Evolutionary conservation across 2,888 invertebrate species (phyloP).

Genomic region (Ennomos erosarius): DNA sequence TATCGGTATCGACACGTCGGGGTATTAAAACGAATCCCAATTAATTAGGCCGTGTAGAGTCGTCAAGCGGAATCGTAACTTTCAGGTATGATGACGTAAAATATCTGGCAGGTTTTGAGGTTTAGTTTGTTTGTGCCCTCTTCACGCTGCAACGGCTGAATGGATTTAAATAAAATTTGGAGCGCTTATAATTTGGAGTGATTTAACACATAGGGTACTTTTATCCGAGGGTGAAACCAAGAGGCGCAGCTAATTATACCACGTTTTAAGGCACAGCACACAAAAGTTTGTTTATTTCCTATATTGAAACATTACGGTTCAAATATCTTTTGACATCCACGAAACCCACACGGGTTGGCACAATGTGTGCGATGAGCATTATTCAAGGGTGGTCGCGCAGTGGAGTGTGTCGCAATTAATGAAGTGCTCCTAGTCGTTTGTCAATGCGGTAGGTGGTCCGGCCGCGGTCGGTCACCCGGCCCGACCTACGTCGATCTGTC

Average conservation of each 20-base stretch:
- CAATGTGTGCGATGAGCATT: conserved; percentile 66
- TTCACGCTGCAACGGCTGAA: too few species aligned
- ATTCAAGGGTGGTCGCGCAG: conserved; percentile 77
- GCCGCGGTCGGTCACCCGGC: conserved; percentile 57
- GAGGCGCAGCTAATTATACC: too few species aligned
- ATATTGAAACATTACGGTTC: too few species aligned
- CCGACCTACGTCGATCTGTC: conserved; percentile 65
- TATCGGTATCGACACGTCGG: conserved; percentile 43
- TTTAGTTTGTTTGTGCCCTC: conserved; percentile 31
- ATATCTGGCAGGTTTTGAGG: conserved; percentile 18
- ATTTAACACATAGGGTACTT: too few species aligned
- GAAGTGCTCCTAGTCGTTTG: conserved; percentile 79
- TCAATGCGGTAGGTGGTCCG: conserved; percentile 65
- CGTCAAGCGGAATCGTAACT: conserved; percentile 62
- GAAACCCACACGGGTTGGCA: conserved; percentile 5
- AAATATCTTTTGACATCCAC: not conserved
- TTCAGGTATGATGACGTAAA: conserved; percentile 47
- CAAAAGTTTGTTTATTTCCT: too few species aligned
- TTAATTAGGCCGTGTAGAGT: conserved; percentile 65
- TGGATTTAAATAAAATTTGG: too few species aligned
- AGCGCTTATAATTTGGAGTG: too few species aligned
- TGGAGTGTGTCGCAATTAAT: conserved; percentile 79
- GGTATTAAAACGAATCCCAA: conserved; percentile 58
- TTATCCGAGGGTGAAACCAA: too few species aligned
- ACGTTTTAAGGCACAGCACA: too few species aligned